A percentile compares a stretch with the other conserved stretches of the same genome.
Evolutionary conservation across 2,113 vertebrate species (phyloP).

Genomic region (Daboia siamensis): DNA sequence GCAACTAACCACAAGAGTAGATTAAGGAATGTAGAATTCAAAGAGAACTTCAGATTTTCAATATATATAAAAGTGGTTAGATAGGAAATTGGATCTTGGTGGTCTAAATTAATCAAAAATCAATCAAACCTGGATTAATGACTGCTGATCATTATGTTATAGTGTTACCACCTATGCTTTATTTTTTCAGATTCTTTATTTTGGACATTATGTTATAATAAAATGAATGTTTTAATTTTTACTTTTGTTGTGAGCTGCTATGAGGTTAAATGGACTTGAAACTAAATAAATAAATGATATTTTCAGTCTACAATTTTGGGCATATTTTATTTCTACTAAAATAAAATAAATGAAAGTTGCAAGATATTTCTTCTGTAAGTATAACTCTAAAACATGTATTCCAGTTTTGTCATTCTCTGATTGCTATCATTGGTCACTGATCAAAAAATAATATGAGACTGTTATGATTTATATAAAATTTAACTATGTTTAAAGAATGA

Average conservation of each 20-base stretch:
- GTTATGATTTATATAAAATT: not conserved
- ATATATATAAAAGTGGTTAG: constrained; percentile 39
- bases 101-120: constrained; percentile 28
- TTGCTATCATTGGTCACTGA: not conserved
- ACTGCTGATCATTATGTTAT: not conserved
- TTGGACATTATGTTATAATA: not conserved
- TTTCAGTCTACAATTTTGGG: constrained; percentile 60
- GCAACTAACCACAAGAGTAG: constrained; percentile 35
- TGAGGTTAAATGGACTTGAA: not conserved
- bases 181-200: not conserved
- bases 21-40: constrained; percentile 17
- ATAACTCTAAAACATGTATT: not conserved
- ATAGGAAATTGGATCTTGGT: constrained; percentile 37
- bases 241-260: not conserved
- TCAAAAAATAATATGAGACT: not conserved
- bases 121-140: constrained; percentile 50
- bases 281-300: constrained; percentile 47
- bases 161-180: not conserved
- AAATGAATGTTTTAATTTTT: not conserved
- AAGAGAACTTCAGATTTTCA: constrained; percentile 18
- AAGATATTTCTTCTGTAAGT: constrained; percentile 45
- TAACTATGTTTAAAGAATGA: too few species aligned
- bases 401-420: not conserved
- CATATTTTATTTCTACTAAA: constrained; percentile 45
- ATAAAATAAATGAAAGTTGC: constrained; percentile 62